phyloP scores from a whole-genome alignment of 2,113 vertebrate species.

The Blennius ocellaris region DNA sequence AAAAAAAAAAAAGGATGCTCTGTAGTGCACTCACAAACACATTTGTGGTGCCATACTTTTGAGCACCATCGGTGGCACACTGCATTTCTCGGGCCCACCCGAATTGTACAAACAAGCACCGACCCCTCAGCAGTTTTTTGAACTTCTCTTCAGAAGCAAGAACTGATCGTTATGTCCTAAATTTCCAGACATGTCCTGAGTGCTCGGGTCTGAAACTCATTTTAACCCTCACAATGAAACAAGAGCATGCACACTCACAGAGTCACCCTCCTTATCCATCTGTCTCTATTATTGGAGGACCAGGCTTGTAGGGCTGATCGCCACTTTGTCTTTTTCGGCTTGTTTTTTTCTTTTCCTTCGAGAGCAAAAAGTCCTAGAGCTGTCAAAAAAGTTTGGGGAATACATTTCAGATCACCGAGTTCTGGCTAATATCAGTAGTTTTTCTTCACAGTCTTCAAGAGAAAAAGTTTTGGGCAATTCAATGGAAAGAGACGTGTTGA shows the following conservation, averaged over 20 bases:
- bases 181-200: constrained; percentile 6
- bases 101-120: not conserved
- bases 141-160: not conserved
- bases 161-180: constrained; percentile 7
- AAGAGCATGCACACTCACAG: constrained; percentile 3
- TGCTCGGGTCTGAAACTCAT: constrained; percentile 3
- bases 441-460: not conserved
- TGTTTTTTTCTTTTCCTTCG: constrained; percentile 1
- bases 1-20: constrained; percentile 19
- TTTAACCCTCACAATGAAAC: constrained; percentile 1
- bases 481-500: too few relatives aligned
- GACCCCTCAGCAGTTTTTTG: not conserved
- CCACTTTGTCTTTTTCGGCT: constrained; percentile 9
- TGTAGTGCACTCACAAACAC: not conserved
- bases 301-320: constrained; percentile 18
- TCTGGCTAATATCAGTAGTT: constrained; percentile 7
- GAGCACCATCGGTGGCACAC: not conserved
- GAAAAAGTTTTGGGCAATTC: too few relatives aligned
- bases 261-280: constrained; percentile 16
- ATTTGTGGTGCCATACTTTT: too few relatives aligned
- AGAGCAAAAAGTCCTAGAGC: constrained; percentile 15
- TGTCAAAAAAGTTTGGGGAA: constrained; percentile 24
- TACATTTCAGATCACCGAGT: constrained; percentile 9
- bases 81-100: not conserved
- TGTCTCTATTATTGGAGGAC: constrained; percentile 17